Evolutionary conservation across 64 coral and sea anemone genomes (phyloP), one percentile per base, ranked within the genome.

Genomic region (Pachyseris speciosa): DNA sequence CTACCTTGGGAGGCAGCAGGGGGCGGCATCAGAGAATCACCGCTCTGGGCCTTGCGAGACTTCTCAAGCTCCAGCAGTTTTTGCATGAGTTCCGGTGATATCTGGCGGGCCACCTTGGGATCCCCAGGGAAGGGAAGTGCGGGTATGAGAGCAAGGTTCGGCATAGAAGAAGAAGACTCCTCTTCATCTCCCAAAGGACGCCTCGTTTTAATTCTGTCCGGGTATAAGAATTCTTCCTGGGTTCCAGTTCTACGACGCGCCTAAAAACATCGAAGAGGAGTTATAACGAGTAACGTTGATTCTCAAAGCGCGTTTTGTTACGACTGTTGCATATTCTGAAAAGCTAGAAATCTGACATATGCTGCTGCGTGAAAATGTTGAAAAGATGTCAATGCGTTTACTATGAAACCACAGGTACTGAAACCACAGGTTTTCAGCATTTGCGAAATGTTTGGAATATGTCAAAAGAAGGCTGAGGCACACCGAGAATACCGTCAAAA

Each of bases 1-100:
- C 5, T 72, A 48, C 17, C 45, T 64, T 83, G 69, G 20, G 47
- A 6, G 32, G 25, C 87, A 52, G 80, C 30, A 39, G 95, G 85
- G 22, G 91, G 95, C 6, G 86, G 85, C 84, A 97, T 90, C 4
- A 67, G 40, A 7, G 73, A 17, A 24, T 71, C 41, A 4, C 83
- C 63, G n/a, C 85, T 86, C 63, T 92, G 80, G 30, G 66, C 41
- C 69, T 95, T 99, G 16, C 97, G 90, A 65, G 97, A 88, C 38
- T 95, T 95, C 53, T 99, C 97, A 0, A 99, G 64, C 85, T 99
- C 90, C 41, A 99, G 64, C 10, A 99, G 31, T 90, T 99, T 99
- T 39, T 99, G 97, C 93, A 95, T 99, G 36, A 99, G 94, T 59
- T 99, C 97, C 44, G 93, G 86, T 32, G 95, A 97, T 17, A 97